phyloP scores from a whole-genome alignment of 2,888 invertebrate genomes.

The Periphyllus acericola region DNA sequence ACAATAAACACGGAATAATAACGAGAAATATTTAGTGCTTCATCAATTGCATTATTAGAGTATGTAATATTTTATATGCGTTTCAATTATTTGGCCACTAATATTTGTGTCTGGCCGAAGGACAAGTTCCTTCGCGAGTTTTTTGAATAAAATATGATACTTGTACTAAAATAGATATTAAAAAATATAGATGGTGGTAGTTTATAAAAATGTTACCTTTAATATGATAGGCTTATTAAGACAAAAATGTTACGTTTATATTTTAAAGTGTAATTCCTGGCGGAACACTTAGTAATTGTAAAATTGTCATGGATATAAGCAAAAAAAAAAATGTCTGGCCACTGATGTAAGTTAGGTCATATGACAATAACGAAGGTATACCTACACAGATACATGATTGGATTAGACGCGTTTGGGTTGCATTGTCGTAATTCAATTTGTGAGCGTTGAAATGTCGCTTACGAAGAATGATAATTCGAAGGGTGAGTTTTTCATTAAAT shows the following conservation, averaged over 20 bases:
- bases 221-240: neutral
- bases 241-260: neutral
- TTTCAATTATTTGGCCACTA: too few relatives aligned
- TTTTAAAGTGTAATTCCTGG: neutral
- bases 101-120: too few relatives aligned
- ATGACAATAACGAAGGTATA: neutral
- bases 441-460: neutral
- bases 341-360: neutral
- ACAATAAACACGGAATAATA: too few relatives aligned
- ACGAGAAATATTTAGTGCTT: too few relatives aligned
- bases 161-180: neutral
- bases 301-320: neutral
- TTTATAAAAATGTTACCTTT: neutral
- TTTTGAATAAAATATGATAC: too few relatives aligned
- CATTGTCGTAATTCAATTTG: slow-evolving; percentile 27
- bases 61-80: too few relatives aligned
- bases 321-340: neutral
- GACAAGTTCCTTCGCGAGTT: too few relatives aligned
- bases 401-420: slow-evolving; percentile 4
- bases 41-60: too few relatives aligned
- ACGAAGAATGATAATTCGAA: neutral
- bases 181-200: neutral
- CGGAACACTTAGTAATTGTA: neutral
- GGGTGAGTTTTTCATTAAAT: neutral
- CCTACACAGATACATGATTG: neutral